These are phyloP conservation scores for Drosophila neonasuta DNA, from an alignment of 2,888 invertebrate species.

Conservation along the genomic window DNA sequence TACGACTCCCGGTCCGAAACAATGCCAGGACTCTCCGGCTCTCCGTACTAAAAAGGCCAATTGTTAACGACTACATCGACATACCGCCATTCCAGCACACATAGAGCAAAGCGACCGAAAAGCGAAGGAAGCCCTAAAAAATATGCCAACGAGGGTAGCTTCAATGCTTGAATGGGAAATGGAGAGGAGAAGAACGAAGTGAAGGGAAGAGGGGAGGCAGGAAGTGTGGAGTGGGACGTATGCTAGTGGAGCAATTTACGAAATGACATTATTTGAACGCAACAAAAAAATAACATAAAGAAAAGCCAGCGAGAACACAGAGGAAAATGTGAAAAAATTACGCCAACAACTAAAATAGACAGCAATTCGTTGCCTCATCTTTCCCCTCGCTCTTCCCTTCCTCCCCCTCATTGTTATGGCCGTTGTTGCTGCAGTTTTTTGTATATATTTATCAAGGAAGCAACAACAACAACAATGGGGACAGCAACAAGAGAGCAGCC, in stretches of 20 bases:
- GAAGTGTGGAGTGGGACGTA: not conserved
- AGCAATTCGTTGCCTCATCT: constrained; percentile 36
- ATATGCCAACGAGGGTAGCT: constrained; percentile 58
- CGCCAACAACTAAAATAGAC: constrained; percentile 71
- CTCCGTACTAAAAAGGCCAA: constrained; percentile 61
- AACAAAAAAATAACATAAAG: constrained; percentile 57
- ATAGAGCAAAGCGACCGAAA: constrained; percentile 40
- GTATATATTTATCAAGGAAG: constrained; percentile 26
- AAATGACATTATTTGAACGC: constrained; percentile 76
- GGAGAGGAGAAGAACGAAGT: not conserved
- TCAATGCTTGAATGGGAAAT: not conserved
- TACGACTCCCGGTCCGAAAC: not conserved
- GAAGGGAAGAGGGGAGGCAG: not conserved
- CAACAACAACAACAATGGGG: constrained; percentile 12
- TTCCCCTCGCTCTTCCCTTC: not conserved
- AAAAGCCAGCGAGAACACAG: constrained; percentile 34
- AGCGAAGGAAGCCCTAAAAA: constrained; percentile 62
- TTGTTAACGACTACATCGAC: constrained; percentile 49
- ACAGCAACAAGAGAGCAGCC: constrained; percentile 6
- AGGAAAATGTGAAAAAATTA: constrained; percentile 62
- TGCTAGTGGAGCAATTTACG: constrained; percentile 71
- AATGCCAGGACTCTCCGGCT: constrained; percentile 5
- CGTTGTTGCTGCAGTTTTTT: constrained; percentile 38
- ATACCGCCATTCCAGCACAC: constrained; percentile 28
- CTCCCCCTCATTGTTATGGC: constrained; percentile 43